phyloP scores from a whole-genome alignment of 2,797 vertebrate genomes.

The Schizothorax lantsangensis region DNA sequence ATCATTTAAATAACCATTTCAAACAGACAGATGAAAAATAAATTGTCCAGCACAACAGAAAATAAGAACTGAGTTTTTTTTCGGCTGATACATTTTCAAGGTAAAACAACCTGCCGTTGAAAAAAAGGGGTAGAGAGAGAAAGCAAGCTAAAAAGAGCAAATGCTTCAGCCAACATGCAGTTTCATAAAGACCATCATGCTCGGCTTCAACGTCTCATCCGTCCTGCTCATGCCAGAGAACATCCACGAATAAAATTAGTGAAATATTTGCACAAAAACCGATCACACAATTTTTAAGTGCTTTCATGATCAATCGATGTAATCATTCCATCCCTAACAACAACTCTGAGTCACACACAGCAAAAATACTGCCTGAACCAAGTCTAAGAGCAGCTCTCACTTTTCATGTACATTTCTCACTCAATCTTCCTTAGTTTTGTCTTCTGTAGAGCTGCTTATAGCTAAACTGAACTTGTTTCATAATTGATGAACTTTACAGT shows the following conservation, averaged over 20 bases:
- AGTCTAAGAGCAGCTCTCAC: neutral
- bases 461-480: neutral
- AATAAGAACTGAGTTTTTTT: neutral
- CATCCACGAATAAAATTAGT: neutral
- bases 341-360: neutral
- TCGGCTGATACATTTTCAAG: neutral
- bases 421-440: neutral
- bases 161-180: conserved; percentile 36
- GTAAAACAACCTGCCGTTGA: neutral
- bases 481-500: neutral
- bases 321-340: neutral
- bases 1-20: neutral
- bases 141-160: conserved; percentile 35
- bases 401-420: neutral
- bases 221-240: neutral
- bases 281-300: neutral
- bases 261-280: neutral
- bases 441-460: neutral
- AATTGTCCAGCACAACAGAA: neutral
- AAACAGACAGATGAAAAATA: neutral
- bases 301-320: neutral
- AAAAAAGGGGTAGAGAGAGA: conserved; percentile 27
- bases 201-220: neutral
- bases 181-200: neutral
- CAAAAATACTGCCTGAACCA: neutral